These are phyloP conservation scores for Amblyopsis hoosieri DNA, from an alignment of 2,797 vertebrate genomes.

Conservation along the genomic window DNA sequence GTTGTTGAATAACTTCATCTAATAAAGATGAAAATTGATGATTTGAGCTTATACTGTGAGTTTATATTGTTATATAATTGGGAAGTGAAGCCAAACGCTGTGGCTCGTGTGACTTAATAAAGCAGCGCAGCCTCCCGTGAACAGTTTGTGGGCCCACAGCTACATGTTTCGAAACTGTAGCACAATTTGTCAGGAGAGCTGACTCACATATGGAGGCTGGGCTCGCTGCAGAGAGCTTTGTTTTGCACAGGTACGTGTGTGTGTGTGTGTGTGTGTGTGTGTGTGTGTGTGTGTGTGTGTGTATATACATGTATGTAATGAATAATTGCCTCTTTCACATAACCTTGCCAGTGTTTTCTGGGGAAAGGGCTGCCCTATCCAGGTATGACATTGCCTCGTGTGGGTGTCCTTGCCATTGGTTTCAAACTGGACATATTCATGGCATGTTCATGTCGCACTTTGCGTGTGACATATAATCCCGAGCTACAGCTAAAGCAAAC, in stretches of 20 bases:
- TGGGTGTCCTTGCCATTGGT: background rate
- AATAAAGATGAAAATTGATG: conserved; percentile 42
- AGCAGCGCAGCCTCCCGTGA: conserved; percentile 7
- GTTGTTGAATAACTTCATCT: conserved; percentile 53
- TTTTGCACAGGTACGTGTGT: background rate
- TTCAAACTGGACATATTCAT: background rate
- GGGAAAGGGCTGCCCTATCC: conserved; percentile 7
- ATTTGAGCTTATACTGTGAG: conserved; percentile 21
- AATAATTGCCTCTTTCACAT: conserved; percentile 21
- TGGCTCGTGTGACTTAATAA: background rate
- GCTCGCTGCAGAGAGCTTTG: background rate
- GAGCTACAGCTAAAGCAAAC: too few relatives aligned
- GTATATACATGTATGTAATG: conserved; percentile 5
- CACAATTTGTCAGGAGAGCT: conserved; percentile 22
- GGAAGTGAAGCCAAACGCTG: conserved; percentile 26
- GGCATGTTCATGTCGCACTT: too few relatives aligned
- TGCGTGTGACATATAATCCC: too few relatives aligned
- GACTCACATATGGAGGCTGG: conserved; percentile 3
- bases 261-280: too few relatives aligned
- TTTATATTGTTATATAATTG: conserved; percentile 11
- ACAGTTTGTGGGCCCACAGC: conserved; percentile 27
- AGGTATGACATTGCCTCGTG: conserved; percentile 12
- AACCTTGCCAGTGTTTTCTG: conserved; percentile 34
- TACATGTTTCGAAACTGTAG: conserved; percentile 3
- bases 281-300: conserved; percentile 21